Base-by-base conservation (phyloP, 2,888 invertebrate species). In the Geophilus truncorum region DNA sequence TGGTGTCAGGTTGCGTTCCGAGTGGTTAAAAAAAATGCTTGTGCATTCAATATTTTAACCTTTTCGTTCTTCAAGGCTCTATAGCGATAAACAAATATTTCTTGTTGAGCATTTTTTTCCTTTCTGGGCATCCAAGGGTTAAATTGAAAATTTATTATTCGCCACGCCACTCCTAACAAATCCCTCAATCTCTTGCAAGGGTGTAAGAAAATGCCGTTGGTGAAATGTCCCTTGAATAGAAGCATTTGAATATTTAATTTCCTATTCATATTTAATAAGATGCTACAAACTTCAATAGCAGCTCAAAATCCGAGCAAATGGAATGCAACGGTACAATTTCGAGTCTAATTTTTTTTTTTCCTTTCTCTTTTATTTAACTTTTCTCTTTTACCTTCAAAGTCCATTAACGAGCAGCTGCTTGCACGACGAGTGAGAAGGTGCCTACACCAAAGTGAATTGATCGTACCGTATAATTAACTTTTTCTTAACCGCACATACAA, bases 401-500 rank as follows among this genome's bases (percentile, higher is more conserved):
- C 70, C 70, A 70, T 70, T 70, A 70, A 70, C 70, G 70, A 70
- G 25, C 70, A 70, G 25, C 70, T 70, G 70, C 28, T 70, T 70
- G 25, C 70, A 25, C 70, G 57, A 51, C 70, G 70, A 28, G 25
- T 10, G 18, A 25, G 15, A 25, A 70, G 70, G 70, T 70, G 70
- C 62, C 62, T 62, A 23, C 70, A 70, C 70, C 70, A 70, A 70
- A 70, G 70, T 70, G 25, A 70, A 70, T 70, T 70, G 70, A 70
- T 70, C 70, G 70, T 70, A 70, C 70, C 25, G 70, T 70, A 70
- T 70, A 70, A 70, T 70, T 70, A 70, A 70, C 70, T 70, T 70
- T 70, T 70, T 70, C 70, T 70, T 70, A 70, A 70, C 70, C 70
- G 70, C 70, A 70, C 70, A 28, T 28, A 28, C 70, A 70, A 25